phyloP scores from a whole-genome alignment of 2,888 invertebrate genomes.

The Pelosia muscerda region DNA sequence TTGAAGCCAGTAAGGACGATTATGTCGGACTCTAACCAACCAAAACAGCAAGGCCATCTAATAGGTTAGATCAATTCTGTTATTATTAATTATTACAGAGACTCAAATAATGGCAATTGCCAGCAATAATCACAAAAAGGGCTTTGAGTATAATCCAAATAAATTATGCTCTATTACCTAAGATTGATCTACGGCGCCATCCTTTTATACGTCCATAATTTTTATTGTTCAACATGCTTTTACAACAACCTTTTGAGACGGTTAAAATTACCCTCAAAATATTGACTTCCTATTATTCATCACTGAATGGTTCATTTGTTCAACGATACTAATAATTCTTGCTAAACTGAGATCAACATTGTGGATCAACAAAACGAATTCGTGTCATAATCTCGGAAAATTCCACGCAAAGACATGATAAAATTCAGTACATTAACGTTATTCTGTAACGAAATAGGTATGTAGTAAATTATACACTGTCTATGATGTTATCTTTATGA shows the following conservation, averaged over 20 bases:
- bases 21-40: too few species aligned
- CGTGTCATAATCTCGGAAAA: slow-evolving; percentile 10
- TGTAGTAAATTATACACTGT: slow-evolving; percentile 47
- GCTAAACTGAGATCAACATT: background rate
- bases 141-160: background rate
- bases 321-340: background rate
- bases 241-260: background rate
- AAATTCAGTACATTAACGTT: slow-evolving; percentile 27
- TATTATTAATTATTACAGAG: too few species aligned
- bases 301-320: background rate
- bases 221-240: background rate
- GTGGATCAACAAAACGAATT: background rate
- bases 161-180: background rate
- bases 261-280: background rate
- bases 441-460: slow-evolving; percentile 28
- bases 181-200: background rate
- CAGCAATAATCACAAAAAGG: background rate
- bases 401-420: slow-evolving; percentile 27
- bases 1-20: too few species aligned
- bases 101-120: too few species aligned
- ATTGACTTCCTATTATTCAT: slow-evolving; percentile 1
- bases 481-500: slow-evolving; percentile 42
- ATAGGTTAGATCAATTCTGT: too few species aligned
- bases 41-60: too few species aligned
- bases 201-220: background rate